Evolutionary conservation across 2,113 vertebrate genomes (phyloP).

Genomic region (Coryphaenoides rupestris): DNA sequence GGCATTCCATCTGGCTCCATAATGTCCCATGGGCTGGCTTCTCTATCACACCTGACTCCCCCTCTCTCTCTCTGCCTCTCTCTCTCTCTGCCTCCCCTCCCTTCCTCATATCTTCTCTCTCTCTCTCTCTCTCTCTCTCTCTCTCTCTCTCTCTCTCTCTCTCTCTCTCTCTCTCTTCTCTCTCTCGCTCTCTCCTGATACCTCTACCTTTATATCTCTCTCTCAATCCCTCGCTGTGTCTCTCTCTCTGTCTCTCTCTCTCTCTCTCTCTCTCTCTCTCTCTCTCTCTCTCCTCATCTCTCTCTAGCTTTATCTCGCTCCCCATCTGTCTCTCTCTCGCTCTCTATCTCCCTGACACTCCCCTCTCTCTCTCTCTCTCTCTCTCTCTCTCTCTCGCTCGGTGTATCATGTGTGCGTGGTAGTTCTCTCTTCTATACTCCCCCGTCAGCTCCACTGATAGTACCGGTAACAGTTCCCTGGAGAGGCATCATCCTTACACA

Average conservation of each 20-base stretch:
- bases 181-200: no score
- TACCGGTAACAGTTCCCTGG: not conserved
- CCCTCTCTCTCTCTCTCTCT: not conserved
- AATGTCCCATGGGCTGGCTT: no score
- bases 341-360: not conserved
- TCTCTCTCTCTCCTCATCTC: no score
- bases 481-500: not conserved
- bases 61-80: no score
- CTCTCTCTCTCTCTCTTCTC: not conserved
- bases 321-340: not conserved
- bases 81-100: no score
- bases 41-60: no score
- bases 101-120: no score
- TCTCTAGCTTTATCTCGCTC: not conserved
- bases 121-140: no score
- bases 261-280: not conserved
- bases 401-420: no score
- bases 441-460: not conserved
- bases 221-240: not conserved
- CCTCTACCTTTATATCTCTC: no score
- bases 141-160: not conserved
- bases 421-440: not conserved
- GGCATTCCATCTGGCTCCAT: no score
- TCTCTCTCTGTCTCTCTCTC: not conserved
- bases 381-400: not conserved